Conservation (phyloP, 2,888 invertebrate genomes). For the Pollenia amentaria region DNA sequence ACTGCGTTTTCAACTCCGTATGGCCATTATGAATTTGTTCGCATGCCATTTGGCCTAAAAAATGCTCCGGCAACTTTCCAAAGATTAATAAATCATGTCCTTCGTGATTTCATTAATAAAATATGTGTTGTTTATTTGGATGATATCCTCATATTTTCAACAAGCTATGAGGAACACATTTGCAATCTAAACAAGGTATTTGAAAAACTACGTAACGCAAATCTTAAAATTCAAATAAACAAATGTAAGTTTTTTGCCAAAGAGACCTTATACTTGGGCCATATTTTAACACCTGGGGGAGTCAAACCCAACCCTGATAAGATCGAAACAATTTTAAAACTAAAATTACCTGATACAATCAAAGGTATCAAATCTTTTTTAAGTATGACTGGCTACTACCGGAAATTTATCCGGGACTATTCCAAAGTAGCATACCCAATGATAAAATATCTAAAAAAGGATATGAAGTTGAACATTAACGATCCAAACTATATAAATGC, state of each 20-base stretch:
- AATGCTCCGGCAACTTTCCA: constrained; percentile 76
- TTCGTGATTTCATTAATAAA: not conserved
- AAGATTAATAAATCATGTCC: constrained; percentile 71
- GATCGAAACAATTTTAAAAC: constrained; percentile 71
- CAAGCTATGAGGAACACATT: constrained; percentile 32
- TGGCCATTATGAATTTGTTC: constrained; percentile 2
- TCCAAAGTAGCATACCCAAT: constrained; percentile 63
- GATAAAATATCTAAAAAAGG: constrained; percentile 44
- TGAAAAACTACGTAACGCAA: constrained; percentile 22
- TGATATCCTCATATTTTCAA: constrained; percentile 42
- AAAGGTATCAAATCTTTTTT: constrained; percentile 74
- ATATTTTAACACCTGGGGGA: constrained; percentile 71
- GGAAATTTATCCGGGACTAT: constrained; percentile 75
- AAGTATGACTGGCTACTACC: constrained; percentile 75
- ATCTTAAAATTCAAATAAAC: constrained; percentile 56
- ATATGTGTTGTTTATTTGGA: constrained; percentile 41
- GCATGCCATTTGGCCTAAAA: constrained; percentile 57
- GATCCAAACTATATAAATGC: constrained; percentile 59
- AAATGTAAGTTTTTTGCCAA: constrained; percentile 75
- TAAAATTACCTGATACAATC: constrained; percentile 65
- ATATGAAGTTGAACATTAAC: constrained; percentile 24
- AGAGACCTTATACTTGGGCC: constrained; percentile 64
- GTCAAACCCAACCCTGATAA: constrained; percentile 76
- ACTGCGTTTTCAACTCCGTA: not conserved
- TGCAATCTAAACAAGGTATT: constrained; percentile 13